Base-by-base conservation (phyloP, 2,888 invertebrate species). In the Diloba caeruleocephala region DNA sequence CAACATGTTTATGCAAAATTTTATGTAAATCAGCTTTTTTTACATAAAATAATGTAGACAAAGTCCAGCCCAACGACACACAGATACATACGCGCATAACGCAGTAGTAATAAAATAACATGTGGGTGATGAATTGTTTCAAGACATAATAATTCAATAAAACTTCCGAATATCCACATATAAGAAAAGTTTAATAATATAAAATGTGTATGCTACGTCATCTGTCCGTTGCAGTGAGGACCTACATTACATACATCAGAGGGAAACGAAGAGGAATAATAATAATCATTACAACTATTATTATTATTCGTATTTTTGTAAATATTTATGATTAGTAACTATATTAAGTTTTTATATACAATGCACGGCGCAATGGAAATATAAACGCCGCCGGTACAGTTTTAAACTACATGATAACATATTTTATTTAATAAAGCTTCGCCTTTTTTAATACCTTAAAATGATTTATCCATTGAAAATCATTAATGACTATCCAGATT, bases 161-260 rank as follows among this genome's bases (percentile, higher is more conserved):
- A 82, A 79, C 64, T 51, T 23, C 45, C 19, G 33, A 13, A n/a
- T 23, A 25, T 81, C 82, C 90, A 92, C 92, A 91, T 90, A 89
- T 90, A 90, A 92, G 90, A 90, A 90, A 90, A 88, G 78, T 90
- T 84, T 92, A 92, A 89, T 91, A 88, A 84, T 91, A 91, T 82
- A 90, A 92, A 92, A 90, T 87, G 86, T 88, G 75, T 76, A 89
- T 81, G 81, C 88, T 84, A 89, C 79, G 73, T 79, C 83, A 79
- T 25, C 69, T 71, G 73, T 68, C 77, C 72, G 64, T 39, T 54
- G 57, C 49, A 41, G 46, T 64, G 68, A 57, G 60, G 60, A 17
- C 49, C 71, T 74, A 77, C 77, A 31, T 71, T 73, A 79, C 69
- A 68, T 75, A 73, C 69, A 74, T 70, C 65, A 70, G 72, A 68